Evolutionary conservation across 2,797 vertebrate genomes (phyloP), one percentile per base, ranked within the genome.

Genomic region (Enteromius mattozi): DNA sequence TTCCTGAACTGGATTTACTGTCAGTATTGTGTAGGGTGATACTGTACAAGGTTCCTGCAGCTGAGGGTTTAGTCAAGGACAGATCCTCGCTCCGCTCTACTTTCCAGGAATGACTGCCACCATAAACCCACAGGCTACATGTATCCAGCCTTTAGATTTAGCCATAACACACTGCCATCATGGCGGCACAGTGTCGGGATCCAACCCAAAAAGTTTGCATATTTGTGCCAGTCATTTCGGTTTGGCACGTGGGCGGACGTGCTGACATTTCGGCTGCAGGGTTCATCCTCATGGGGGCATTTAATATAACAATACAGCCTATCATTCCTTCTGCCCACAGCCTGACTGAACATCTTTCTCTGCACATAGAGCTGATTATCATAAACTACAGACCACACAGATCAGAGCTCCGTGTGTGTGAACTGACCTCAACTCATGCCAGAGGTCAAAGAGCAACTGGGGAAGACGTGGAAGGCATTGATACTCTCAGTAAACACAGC

Each of bases 301-400:
- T 79, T 68, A 79, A 71, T 35, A 69, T 84, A 84, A 88, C 87
- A 88, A 86, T 87, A 16, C 51, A 49, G 75, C 42, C 82, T 79
- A 78, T 88, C 82, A 85, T 85, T 83, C 37, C 54, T 78, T 65
- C 63, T 59, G 81, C 85, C 83, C 81, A 86, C 87, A 80, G 79
- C 65, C 75, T 69, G 78, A 70, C 45, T 68, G 40, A 37, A 68
- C 33, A 63, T 79, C 40, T 78, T 42, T 56, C 65, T 47, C 69
- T 71, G 9, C 35, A 47, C 30, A 82, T 59, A 80, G n/a, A 83
- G 33, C 72, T 77, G 47, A 77, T 77, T 83, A 76, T 77, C 47
- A 77, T 79, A 76, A 79, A 72, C 37, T 21, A 40, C 7, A 85
- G 47, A 83, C 71, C 80, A 49, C 81, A 78, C 74, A 71, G 59